Evolutionary conservation across 2,888 invertebrate species (phyloP), one percentile per base, ranked within the genome.

Genomic region (Elaeidobius kamerunicus): DNA sequence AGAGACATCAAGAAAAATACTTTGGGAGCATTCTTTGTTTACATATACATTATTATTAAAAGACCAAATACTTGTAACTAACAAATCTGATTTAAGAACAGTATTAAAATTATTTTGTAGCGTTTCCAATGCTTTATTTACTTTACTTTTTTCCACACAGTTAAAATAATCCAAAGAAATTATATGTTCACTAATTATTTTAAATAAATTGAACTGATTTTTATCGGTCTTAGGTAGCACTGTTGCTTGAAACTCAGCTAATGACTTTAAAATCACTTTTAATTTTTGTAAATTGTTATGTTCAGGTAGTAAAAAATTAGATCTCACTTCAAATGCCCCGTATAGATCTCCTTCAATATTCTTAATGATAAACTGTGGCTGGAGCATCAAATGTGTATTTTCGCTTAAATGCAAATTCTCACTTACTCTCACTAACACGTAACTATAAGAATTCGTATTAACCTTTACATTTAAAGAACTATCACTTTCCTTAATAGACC

Each of bases 371-470:
- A 44, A 44, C n/a, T 16, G 20, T 14, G 44, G 44, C 15, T 35
- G 14, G 9, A 35, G 15, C 2, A 44, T 23, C 2, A 23, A 20
- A 30, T 11, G 11, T 30, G 3, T 30, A 11, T 11, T 30, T 7
- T 4, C 12, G 3, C 11, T 2, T 9, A 4, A 15, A 20, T 44
- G 3, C 4, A 19, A 12, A n/a, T n/a, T n/a, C n/a, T n/a, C n/a
- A n/a, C n/a, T n/a, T n/a, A 44, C 12, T 23, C 35, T 34, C 35
- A 44, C 16, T 20, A 44, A 14, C 9, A 44, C 15, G n/a, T 35
- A 44, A 7, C 11, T 19, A 16, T 35, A 14, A 1, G 34, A 14
- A 14, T 23, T 4, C 2, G n/a, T 23, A 4, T 14, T n/a, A 23
- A 15, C 14, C 15, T 20, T 35, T 2, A 35, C 35, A 1, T 35